A percentile compares a stretch with the other conserved stretches of the same genome.
Evolutionary conservation across 2,113 vertebrate species (phyloP).

Genomic region (Onychorhynchus coronatus): DNA sequence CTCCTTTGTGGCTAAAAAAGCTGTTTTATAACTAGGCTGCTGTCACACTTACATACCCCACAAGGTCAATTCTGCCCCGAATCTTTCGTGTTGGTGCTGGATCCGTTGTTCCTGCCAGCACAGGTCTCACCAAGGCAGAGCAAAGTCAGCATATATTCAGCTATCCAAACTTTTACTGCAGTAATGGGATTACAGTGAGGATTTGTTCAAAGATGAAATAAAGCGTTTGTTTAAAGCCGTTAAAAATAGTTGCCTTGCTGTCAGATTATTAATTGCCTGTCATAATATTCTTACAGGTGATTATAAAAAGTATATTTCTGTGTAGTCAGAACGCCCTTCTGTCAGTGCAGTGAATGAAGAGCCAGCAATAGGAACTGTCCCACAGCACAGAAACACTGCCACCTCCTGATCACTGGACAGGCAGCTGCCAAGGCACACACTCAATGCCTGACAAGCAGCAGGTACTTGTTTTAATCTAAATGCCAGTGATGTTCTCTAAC

Average conservation of each 20-base stretch:
- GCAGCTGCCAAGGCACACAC: background rate
- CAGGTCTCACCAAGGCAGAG: background rate
- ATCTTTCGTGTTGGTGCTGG: background rate
- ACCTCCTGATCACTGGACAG: background rate
- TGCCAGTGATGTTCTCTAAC: accelerated
- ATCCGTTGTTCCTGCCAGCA: background rate
- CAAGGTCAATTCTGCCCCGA: background rate
- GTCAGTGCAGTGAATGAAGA: background rate
- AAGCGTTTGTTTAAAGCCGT: background rate
- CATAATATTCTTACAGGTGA: constrained; percentile 39
- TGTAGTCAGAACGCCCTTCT: constrained; percentile 26
- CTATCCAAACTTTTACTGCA: background rate
- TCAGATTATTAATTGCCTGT: constrained; percentile 42
- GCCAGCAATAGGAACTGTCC: background rate
- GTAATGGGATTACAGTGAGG: background rate
- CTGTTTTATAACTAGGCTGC: background rate
- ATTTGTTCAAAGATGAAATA: constrained; percentile 1
- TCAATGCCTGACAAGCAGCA: background rate
- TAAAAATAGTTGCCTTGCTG: constrained; percentile 56
- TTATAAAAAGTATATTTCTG: constrained; percentile 39
- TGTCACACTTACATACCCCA: background rate
- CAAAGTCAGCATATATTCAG: accelerated
- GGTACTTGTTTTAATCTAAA: background rate
- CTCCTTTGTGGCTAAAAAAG: background rate
- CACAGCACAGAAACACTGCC: constrained; percentile 23